Base-by-base conservation (phyloP, 2,888 invertebrate genomes). In the Dysmachus trigonus region DNA sequence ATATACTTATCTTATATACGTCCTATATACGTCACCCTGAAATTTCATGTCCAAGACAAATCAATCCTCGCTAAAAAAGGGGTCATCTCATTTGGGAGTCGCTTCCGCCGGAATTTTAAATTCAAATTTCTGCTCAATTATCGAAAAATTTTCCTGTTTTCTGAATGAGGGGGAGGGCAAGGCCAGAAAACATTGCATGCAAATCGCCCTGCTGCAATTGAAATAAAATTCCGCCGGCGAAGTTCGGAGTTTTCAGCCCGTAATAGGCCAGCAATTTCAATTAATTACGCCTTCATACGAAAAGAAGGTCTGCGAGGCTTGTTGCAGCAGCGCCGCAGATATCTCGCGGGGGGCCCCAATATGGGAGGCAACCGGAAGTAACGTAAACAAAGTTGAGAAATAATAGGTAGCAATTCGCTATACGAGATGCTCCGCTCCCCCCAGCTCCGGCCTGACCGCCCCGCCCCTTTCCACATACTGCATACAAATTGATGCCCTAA, bases 401-500 rank as follows among this genome's bases (percentile, higher is more conserved):
- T 35, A 77, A 53, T 81, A 81, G 31, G 47, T 77, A 27, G 41
- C 27, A 33, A 18, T 27, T 47, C 18, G 18, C 73, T 41, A n/a
- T n/a, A 30, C 30, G 27, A 47, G 31, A 7, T 15, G 73, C n/a
- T 31, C 31, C 5, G 8, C 51, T 13, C 31, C 51, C 31, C 53
- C 41, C 10, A 33, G 33, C 33, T 15, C 6, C 33, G 33, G 2
- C 33, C 4, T 4, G n/a, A 1, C n/a, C n/a, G 47, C 47, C n/a
- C n/a, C 47, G 47, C 47, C 47, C n/a, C 18, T 10, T n/a, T 33
- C 33, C n/a, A 33, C 18, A 33, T 81, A 35, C 81, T 81, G 81
- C 81, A 81, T 33, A 35, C 62, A 33, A 81, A 81, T 81, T 81
- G 81, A 81, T 81, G 53, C 62, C 53, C 35, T 81, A 81, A 81